These are phyloP conservation scores for Paramuricea clavata DNA, from an alignment of 92 coral and sea anemone genomes.

Conservation along the genomic window DNA sequence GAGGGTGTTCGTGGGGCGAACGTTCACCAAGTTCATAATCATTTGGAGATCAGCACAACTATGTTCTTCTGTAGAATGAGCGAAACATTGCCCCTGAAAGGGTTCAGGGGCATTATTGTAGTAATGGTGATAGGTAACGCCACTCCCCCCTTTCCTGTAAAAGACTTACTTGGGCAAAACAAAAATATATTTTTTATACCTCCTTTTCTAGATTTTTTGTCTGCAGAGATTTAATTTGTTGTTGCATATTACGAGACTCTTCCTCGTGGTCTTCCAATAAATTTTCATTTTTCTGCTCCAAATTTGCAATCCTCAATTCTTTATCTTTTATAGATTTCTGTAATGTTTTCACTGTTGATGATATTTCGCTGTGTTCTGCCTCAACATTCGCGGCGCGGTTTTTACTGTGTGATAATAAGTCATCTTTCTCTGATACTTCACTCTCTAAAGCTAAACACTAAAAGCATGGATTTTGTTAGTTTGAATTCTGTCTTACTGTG, in stretches of 20 bases:
- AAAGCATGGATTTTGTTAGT: conserved; percentile 3
- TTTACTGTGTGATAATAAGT: conserved; percentile 71
- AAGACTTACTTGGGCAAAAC: background rate
- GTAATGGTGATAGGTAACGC: too few species aligned
- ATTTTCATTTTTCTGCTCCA: conserved; percentile 32
- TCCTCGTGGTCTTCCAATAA: conserved; percentile 37
- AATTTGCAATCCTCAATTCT: conserved; percentile 75
- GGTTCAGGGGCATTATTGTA: too few species aligned
- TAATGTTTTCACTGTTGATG: conserved; percentile 78
- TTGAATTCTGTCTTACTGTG: too few species aligned
- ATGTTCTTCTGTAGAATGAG: too few species aligned
- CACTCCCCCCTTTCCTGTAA: too few species aligned
- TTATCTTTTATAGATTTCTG: conserved; percentile 88
- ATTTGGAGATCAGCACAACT: too few species aligned
- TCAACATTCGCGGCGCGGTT: conserved; percentile 77
- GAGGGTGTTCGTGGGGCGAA: too few species aligned
- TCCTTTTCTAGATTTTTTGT: conserved; percentile 79
- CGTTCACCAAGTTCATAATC: too few species aligned
- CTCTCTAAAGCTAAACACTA: conserved; percentile 88
- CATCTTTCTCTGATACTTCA: conserved; percentile 82
- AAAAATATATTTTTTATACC: background rate
- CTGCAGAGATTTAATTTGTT: conserved; percentile 15
- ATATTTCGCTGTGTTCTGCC: conserved; percentile 82
- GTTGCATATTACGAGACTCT: conserved; percentile 31
- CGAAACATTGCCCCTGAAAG: too few species aligned